Evolutionary conservation across 2,113 vertebrate genomes (phyloP).

Genomic region (Gadus macrocephalus): DNA sequence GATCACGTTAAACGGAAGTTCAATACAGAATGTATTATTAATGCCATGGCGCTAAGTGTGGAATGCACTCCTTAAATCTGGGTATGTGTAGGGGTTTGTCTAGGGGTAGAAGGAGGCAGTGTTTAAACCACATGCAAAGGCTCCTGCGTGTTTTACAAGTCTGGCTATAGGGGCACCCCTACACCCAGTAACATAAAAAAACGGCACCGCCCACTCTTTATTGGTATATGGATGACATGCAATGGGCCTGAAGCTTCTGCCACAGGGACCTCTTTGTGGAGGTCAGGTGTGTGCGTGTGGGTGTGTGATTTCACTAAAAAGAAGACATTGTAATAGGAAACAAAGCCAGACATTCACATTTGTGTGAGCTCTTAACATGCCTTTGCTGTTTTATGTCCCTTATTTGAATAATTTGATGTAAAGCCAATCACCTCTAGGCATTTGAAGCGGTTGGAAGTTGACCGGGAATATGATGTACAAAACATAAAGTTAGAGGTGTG

Average conservation of each 20-base stretch:
- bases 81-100: background rate
- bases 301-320: background rate
- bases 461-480: too few species aligned
- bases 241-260: slow-evolving; percentile 14
- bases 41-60: too few species aligned
- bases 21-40: too few species aligned
- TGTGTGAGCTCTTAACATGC: too few species aligned
- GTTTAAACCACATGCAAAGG: slow-evolving; percentile 33
- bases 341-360: too few species aligned
- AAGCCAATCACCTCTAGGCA: background rate
- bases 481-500: slow-evolving; percentile 3
- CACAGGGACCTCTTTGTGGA: slow-evolving; percentile 49
- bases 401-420: too few species aligned
- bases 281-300: slow-evolving; percentile 10
- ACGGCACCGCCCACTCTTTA: slow-evolving; percentile 12
- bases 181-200: slow-evolving; percentile 10
- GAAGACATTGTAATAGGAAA: too few species aligned
- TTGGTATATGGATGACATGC: slow-evolving; percentile 27
- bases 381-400: too few species aligned
- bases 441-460: too few species aligned
- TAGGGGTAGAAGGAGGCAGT: slow-evolving; percentile 8
- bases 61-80: too few species aligned
- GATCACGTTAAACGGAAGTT: too few species aligned
- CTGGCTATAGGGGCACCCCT: slow-evolving; percentile 16
- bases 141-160: slow-evolving; percentile 25